phyloP scores from a whole-genome alignment of 2,888 invertebrate genomes.

The Phoronis australis region DNA sequence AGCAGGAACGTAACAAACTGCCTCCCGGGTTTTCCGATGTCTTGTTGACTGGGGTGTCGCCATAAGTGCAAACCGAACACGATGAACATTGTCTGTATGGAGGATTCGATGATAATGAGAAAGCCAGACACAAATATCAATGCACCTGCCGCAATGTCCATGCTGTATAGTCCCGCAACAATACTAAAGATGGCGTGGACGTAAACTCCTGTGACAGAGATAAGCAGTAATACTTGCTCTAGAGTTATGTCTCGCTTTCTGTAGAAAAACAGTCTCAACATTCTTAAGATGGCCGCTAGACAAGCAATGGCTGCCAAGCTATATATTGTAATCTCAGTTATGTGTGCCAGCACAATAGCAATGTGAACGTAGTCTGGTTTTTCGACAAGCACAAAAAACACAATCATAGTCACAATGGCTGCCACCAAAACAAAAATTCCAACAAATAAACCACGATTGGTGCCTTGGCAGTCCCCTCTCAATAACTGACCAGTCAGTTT shows the following conservation, averaged over 20 bases:
- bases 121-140: slow-evolving; percentile 85
- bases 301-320: slow-evolving; percentile 80
- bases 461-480: slow-evolving; percentile 77
- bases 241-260: slow-evolving; percentile 20
- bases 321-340: slow-evolving; percentile 81
- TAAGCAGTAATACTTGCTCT: slow-evolving; percentile 64
- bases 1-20: slow-evolving; percentile 92
- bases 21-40: slow-evolving; percentile 88
- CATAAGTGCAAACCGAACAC: slow-evolving; percentile 85
- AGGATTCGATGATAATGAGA: slow-evolving; percentile 81
- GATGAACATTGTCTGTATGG: slow-evolving; percentile 88
- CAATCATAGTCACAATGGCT: slow-evolving; percentile 66
- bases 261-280: slow-evolving; percentile 58
- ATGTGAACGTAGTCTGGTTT: slow-evolving; percentile 70
- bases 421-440: slow-evolving; percentile 63
- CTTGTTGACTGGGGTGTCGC: slow-evolving; percentile 85
- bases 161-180: slow-evolving; percentile 78
- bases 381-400: slow-evolving; percentile 85
- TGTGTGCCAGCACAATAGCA: slow-evolving; percentile 83
- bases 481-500: background rate
- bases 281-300: slow-evolving; percentile 75
- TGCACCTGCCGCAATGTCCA: slow-evolving; percentile 72
- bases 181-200: slow-evolving; percentile 88
- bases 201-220: slow-evolving; percentile 88
- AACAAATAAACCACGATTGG: slow-evolving; percentile 77